A percentile compares a stretch with the other conserved stretches of the same genome.
These are phyloP conservation scores for Cavia aperea DNA, from an alignment of 2,113 vertebrate species.

Conservation along the genomic window DNA sequence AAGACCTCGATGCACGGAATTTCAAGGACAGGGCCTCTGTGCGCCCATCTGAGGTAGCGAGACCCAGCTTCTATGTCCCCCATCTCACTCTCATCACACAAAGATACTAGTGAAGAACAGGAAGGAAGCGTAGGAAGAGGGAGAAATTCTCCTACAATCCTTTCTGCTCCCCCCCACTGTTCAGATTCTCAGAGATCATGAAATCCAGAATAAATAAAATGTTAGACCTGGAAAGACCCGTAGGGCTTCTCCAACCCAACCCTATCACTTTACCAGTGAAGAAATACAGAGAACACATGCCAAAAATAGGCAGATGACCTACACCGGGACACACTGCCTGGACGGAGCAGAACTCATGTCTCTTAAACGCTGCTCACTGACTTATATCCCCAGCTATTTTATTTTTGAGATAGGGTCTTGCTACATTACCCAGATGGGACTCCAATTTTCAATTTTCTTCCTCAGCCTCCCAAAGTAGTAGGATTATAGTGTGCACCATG, in stretches of 20 bases:
- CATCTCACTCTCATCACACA: conserved; percentile 1
- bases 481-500: background rate
- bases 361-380: background rate
- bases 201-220: background rate
- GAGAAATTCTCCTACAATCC: background rate
- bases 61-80: background rate
- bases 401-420: background rate
- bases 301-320: background rate
- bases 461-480: background rate
- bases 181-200: background rate
- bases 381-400: background rate
- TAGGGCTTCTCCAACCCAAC: background rate
- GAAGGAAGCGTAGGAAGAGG: background rate
- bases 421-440: background rate
- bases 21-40: background rate
- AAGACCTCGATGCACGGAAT: background rate
- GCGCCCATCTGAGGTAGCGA: background rate
- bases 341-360: background rate
- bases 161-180: background rate
- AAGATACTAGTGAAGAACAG: background rate
- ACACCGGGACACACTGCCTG: background rate
- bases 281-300: background rate
- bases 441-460: background rate
- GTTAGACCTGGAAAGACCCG: background rate
- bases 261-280: background rate